Evolutionary conservation across 2,888 invertebrate genomes (phyloP), one percentile per base, ranked within the genome.

Genomic region (Leucophenga montana): DNA sequence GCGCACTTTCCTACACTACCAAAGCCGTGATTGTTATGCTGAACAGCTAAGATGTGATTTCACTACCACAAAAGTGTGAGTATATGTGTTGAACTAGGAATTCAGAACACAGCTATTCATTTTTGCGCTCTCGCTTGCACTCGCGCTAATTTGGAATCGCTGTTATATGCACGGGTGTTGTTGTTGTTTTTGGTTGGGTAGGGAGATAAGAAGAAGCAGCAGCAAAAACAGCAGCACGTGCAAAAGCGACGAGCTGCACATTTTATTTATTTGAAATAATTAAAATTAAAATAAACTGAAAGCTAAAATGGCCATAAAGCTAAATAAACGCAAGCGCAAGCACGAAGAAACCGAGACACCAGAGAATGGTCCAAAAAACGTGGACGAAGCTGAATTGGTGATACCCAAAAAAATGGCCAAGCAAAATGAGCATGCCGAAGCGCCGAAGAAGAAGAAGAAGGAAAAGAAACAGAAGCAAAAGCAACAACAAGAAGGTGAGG

Each of bases 311-410:
- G 87, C 87, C 4, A 76, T 85, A 57, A 81, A 86, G 75, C 67
- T 76, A n/a, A 86, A 85, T 76, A 81, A 76, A 54, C 78, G 86
- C 3, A 86, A 86, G 54, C 77, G 87, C 61, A 86, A 85, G 68
- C 84, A 84, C 22, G 78, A 76, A 48, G 57, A 31, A 13, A 48
- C 70, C 4, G 59, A 33, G 0, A 31, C 22, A 0, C 75, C 74
- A 27, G 71, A 66, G 6, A 77, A 75, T 44, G 76, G 27, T 6
- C 57, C 33, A 1, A 65, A 65, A 2, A 50, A 50, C 9, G 33
- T 31, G 14, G 77, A 75, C 31, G 77, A 84, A 0, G 81, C 76
- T 1, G 82, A 82, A 67, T 53, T 67, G 39, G 83, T 66, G 8
- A 80, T 86, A 18, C 86, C 86, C 1, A 85, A 76, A 54, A 86